phyloP scores from a whole-genome alignment of 2,113 vertebrate species.

The Sphyrna mokarran region DNA sequence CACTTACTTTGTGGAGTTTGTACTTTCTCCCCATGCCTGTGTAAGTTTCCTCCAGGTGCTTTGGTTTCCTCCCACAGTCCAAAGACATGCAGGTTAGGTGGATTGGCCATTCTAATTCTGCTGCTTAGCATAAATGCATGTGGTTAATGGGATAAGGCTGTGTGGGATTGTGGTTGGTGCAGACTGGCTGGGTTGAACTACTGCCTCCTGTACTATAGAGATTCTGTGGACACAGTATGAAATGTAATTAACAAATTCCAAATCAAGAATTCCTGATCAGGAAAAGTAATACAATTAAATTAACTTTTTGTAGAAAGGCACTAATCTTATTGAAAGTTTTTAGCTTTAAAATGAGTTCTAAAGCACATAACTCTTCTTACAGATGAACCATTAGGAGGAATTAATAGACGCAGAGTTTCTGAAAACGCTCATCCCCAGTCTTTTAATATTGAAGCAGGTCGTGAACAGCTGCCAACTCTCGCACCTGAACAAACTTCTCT shows the following conservation, averaged over 20 bases:
- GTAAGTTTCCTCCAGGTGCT: too few relatives aligned
- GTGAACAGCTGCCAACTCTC: constrained; percentile 77
- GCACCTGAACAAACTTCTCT: constrained; percentile 85
- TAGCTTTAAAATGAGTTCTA: neutral
- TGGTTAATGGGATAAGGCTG: too few relatives aligned
- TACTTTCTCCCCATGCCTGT: too few relatives aligned
- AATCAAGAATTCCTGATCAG: neutral
- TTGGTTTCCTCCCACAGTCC: too few relatives aligned
- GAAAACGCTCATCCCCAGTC: constrained; percentile 72
- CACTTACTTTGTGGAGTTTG: too few relatives aligned
- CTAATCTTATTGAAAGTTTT: neutral
- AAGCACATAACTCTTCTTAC: constrained; percentile 46
- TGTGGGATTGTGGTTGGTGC: too few relatives aligned
- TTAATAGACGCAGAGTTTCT: constrained; percentile 69
- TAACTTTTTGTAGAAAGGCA: neutral
- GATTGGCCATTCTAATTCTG: too few relatives aligned
- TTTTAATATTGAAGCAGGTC: constrained; percentile 75
- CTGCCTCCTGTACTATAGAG: too few relatives aligned
- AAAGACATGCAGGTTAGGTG: too few relatives aligned
- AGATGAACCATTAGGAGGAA: constrained; percentile 70
- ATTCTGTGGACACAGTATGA: neutral
- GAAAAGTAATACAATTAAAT: neutral
- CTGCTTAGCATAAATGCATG: too few relatives aligned
- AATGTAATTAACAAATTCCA: neutral
- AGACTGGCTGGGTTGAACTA: too few relatives aligned